Evolutionary conservation across 2,797 vertebrate species (phyloP), one percentile per base, ranked within the genome.

Genomic region (Pempheris klunzingeri): DNA sequence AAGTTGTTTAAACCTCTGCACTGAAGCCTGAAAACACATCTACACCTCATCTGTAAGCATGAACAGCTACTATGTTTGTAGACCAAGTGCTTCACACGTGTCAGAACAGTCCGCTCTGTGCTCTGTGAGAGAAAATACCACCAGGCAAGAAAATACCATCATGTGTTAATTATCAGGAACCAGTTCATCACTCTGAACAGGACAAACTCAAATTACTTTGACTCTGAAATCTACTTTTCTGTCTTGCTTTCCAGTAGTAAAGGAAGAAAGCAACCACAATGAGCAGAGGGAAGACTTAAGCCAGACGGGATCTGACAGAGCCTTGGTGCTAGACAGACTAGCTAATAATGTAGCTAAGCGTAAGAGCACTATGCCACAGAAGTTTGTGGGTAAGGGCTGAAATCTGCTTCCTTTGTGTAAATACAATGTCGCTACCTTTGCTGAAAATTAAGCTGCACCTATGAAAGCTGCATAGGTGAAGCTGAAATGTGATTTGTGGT

Each of bases 351-450:
- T 99, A 96, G 97, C 98, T 95, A 99, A 98, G 94, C 98, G 98
- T 97, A 99, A 99, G 95, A 99, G 98, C 96, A 99, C 97, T 97
- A 98, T 99, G 98, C 98, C 98, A 96, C 98, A 99, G 97, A 99
- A 98, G 97, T 99, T 99, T 97, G 96, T 99, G 95, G 98, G 98
- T 99, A 99, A 99, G 98, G 97, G 96, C 95, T 93, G 87, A 94
- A 96, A 92, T 96, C 96, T 96, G 96, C 94, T 97, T 97, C 94
- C 93, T 97, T 86, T 93, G 66, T 90, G 80, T 92, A 39, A 84
- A 83, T 81, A 65, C 74, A 71, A 72, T 81, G 69, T 71, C 30
- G 22, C 78, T 62, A 38, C 24, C 85, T 53, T 67, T 81, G 46
- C 58, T 83, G 44, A 39, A 39, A 72, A 30, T 39, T 34, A 39